Evolutionary conservation across 2,113 vertebrate species (phyloP).

Genomic region (Camelus bactrianus): DNA sequence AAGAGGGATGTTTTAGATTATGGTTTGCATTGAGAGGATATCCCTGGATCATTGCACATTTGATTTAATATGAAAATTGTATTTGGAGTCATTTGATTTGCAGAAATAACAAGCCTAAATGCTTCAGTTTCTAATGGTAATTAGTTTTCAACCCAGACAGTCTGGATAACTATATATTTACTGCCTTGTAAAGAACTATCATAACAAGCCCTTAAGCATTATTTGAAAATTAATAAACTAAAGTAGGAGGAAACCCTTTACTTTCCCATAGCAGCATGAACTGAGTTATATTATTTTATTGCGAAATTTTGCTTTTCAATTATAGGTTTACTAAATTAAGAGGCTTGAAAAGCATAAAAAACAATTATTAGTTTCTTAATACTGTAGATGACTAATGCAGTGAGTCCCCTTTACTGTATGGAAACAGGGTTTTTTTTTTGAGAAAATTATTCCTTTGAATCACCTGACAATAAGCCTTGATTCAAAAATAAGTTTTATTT

Average conservation of each 20-base stretch:
- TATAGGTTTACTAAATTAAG: slow-evolving; percentile 90
- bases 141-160: slow-evolving; percentile 92
- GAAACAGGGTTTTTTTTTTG: slow-evolving; percentile 80
- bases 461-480: slow-evolving; percentile 78
- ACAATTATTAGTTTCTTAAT: slow-evolving; percentile 92
- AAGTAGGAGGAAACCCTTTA: slow-evolving; percentile 90
- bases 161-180: slow-evolving; percentile 90
- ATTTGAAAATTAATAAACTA: slow-evolving; percentile 93
- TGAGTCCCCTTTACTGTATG: slow-evolving; percentile 83
- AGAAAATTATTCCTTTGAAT: slow-evolving; percentile 83
- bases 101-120: slow-evolving; percentile 90
- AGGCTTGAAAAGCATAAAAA: slow-evolving; percentile 90
- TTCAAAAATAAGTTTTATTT: slow-evolving; percentile 85
- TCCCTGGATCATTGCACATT: slow-evolving; percentile 83
- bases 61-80: slow-evolving; percentile 88
- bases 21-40: slow-evolving; percentile 77
- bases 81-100: slow-evolving; percentile 88
- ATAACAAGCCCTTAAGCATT: slow-evolving; percentile 92
- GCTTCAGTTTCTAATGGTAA: slow-evolving; percentile 90
- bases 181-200: slow-evolving; percentile 91
- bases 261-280: slow-evolving; percentile 89
- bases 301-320: slow-evolving; percentile 91
- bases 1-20: slow-evolving; percentile 78
- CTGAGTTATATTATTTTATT: slow-evolving; percentile 89
- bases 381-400: slow-evolving; percentile 88